Base-by-base conservation (phyloP, 2,113 vertebrate species). In the Arizona elegans region DNA sequence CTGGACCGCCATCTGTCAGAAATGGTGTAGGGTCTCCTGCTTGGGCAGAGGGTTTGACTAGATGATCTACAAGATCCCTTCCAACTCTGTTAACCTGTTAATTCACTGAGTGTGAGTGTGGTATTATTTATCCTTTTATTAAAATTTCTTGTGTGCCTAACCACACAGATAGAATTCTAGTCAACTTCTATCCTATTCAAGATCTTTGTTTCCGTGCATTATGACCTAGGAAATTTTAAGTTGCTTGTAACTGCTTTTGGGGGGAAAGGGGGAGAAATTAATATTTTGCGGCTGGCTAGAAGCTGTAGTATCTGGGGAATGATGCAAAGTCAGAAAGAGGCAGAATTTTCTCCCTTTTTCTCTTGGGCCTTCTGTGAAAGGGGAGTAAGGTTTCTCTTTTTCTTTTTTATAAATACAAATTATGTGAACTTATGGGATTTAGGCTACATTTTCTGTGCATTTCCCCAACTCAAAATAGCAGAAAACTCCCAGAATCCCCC, bases 261-360 rank as follows among this genome's bases (percentile, higher is more conserved):
- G 55, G 55, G 13, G 13, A 3, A 13, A 5, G 2, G 3, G 2
- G 4, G 2, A 3, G 8, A 47, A 11, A 29, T 0, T 5, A 70
- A n/a, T 2, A 70, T n/a, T n/a, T 70, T 70, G 62, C 1, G 5
- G 1, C 62, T 70, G 58, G 23, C 58, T 26, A 10, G 58, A n/a
- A n/a, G 11, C 4, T n/a, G 12, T 70, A 13, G 4, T n/a, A 12
- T n/a, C 26, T 70, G 26, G 26, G 11, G 62, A 5, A 65, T 13
- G 62, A 65, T n/a, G 29, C 26, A 70, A n/a, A 70, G 29, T 70
- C 10, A 65, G 29, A 1, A 13, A 13, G 62, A n/a, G 26, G 26
- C 4, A 13, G 62, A 65, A 65, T n/a, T 65, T 5, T 29, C 3
- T 55, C 9, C 26, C 10, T 29, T 65, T 65, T 65, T 65, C 62